Evolutionary conservation across 1,140 invertebrate genomes (phyloP).

Genomic region (Drosophila burlai): DNA sequence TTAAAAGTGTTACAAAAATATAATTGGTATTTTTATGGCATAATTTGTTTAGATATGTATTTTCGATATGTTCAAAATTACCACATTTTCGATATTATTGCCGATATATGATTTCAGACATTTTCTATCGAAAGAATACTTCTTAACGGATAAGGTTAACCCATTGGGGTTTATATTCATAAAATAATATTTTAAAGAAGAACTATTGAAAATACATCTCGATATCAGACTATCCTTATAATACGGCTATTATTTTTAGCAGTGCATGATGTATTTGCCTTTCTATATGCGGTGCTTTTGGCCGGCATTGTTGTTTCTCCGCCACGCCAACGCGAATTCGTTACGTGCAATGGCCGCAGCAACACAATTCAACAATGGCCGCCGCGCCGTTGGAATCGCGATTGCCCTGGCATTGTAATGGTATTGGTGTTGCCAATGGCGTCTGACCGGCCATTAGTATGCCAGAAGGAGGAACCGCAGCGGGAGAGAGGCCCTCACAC

Average conservation of each 20-base stretch:
- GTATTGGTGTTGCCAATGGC: constrained; percentile 66
- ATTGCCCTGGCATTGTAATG: constrained; percentile 37
- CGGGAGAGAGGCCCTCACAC: constrained; percentile 9
- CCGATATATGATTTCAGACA: no score
- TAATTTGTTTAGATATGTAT: no score
- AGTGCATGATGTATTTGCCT: constrained; percentile 11
- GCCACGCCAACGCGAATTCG: constrained; percentile 66
- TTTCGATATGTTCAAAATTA: no score
- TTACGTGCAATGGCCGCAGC: constrained; percentile 61
- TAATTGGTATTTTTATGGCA: no score
- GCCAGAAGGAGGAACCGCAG: constrained; percentile 25
- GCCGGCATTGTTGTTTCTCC: constrained; percentile 31
- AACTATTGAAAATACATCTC: not conserved
- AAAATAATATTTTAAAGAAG: not conserved
- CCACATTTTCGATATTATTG: no score
- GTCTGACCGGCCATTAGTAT: constrained; percentile 72
- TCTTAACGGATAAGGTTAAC: no score
- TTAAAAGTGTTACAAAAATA: no score
- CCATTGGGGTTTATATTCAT: no score
- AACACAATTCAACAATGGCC: constrained; percentile 49
- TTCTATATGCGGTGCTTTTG: constrained; percentile 14
- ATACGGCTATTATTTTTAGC: not conserved
- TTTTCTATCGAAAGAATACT: no score
- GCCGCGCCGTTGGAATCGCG: constrained; percentile 22
- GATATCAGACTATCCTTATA: not conserved